phyloP scores from a whole-genome alignment of 2,888 invertebrate genomes.

The Ochropacha duplaris region DNA sequence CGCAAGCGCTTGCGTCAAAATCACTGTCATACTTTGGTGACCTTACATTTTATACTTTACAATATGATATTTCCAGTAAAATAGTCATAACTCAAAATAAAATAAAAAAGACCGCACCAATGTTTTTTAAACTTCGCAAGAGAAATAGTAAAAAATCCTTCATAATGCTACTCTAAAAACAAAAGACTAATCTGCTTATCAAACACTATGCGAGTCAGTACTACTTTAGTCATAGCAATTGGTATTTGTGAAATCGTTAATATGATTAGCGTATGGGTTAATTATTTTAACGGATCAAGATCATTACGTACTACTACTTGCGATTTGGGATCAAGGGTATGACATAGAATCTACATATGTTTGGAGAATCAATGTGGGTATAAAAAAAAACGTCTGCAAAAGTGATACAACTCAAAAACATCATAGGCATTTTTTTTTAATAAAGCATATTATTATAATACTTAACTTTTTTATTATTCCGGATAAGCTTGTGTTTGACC shows the following conservation, averaged over 20 bases:
- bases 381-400: background rate
- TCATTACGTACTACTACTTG: conserved; percentile 18
- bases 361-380: background rate
- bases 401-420: too few relatives aligned
- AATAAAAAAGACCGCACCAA: background rate
- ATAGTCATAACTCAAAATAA: background rate
- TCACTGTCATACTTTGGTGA: background rate
- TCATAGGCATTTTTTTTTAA: conserved; percentile 1
- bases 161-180: conserved; percentile 9
- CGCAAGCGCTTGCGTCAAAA: background rate
- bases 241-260: conserved; percentile 52
- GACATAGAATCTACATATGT: conserved; percentile 3
- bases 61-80: too few relatives aligned
- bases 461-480: too few relatives aligned
- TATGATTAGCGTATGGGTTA: conserved; percentile 55
- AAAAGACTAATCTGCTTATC: conserved; percentile 27
- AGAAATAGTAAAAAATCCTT: conserved; percentile 10
- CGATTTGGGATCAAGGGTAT: conserved; percentile 42
- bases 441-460: background rate
- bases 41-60: background rate
- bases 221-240: conserved; percentile 20
- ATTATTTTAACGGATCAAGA: conserved; percentile 50
- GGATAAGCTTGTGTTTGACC: too few relatives aligned
- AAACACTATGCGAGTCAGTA: conserved; percentile 20
- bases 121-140: background rate